Evolutionary conservation across 1,140 invertebrate species (phyloP).

Genomic region (Centruroides sculpturatus): DNA sequence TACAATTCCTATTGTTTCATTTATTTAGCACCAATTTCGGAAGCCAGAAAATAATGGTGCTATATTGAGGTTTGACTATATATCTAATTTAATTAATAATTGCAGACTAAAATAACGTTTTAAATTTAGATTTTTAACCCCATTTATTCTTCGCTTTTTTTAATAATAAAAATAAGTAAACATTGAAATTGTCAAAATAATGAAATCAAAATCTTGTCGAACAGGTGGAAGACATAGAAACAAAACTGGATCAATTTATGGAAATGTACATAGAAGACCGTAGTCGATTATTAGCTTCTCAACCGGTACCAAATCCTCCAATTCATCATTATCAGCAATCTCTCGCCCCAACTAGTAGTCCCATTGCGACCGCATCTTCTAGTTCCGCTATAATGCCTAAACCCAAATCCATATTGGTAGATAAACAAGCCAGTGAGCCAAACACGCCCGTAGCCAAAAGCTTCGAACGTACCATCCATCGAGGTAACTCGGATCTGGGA

Average conservation of each 20-base stretch:
- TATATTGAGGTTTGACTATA: too few relatives aligned
- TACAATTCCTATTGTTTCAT: too few relatives aligned
- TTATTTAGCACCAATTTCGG: too few relatives aligned
- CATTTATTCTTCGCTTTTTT: too few relatives aligned
- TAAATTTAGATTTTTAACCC: too few relatives aligned
- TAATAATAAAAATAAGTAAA: too few relatives aligned
- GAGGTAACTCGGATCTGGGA: constrained; percentile 62
- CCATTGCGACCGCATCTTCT: constrained; percentile 18
- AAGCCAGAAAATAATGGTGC: too few relatives aligned
- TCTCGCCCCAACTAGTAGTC: constrained; percentile 16
- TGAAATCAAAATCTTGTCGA: not conserved
- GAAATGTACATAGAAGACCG: constrained; percentile 82
- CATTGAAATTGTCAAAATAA: too few relatives aligned
- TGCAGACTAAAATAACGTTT: too few relatives aligned
- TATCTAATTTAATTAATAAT: too few relatives aligned
- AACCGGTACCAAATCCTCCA: constrained; percentile 16
- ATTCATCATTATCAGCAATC: constrained; percentile 15
- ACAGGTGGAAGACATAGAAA: constrained; percentile 84
- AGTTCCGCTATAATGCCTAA: constrained; percentile 12
- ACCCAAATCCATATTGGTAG: constrained; percentile 47
- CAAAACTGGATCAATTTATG: constrained; percentile 80
- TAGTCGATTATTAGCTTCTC: constrained; percentile 14
- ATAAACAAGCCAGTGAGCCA: constrained; percentile 62
- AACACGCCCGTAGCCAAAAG: constrained; percentile 47
- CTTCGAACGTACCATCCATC: constrained; percentile 46